Base-by-base conservation (phyloP, 2,888 invertebrate species). In the Idaea dimidiata region DNA sequence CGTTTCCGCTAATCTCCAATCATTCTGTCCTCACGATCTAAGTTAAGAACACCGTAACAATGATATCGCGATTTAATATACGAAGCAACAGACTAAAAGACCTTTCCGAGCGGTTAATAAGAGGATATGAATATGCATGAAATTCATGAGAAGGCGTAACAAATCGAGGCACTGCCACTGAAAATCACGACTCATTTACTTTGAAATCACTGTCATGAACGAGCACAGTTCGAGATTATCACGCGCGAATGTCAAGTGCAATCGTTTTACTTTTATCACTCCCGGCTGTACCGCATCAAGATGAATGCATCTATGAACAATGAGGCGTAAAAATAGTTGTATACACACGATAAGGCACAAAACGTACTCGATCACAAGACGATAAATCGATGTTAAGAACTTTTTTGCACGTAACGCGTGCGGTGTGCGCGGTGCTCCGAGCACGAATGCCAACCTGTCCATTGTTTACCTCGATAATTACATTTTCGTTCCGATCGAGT, bases 401-500 rank as follows among this genome's bases (percentile, higher is more conserved):
- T 83, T 64, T 64, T 67, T 74, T 73, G 78, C 57, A 73, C 71
- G 78, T 77, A 76, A 59, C 83, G 83, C 91, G 91, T 89, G 88
- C 87, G 87, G 66, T 73, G 70, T 68, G 84, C 83, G 80, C 90
- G 87, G 80, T 77, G 87, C 79, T 81, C 87, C 79, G 82, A 86
- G 83, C 88, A 82, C 89, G 91, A 91, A 89, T 91, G 91, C 86
- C 77, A 78, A 79, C 81, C 80, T 80, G 77, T 80, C 82, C 81
- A 89, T 91, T 92, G 91, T 91, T 92, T 91, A 91, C 91, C 80
- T 79, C 87, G 82, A 83, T 88, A 88, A 91, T 89, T 88, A 89
- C 85, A 84, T 87, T 90, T 89, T 87, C 83, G 80, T 84, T 87
- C 82, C 86, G 88, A 89, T 89, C 86, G 87, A 86, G 85, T 89